A percentile compares a stretch with the other conserved stretches of the same genome.
Conservation (phyloP, 30 jellyfish, hydroid and myxozoan genomes). For the Cassiopea andromeda region DNA sequence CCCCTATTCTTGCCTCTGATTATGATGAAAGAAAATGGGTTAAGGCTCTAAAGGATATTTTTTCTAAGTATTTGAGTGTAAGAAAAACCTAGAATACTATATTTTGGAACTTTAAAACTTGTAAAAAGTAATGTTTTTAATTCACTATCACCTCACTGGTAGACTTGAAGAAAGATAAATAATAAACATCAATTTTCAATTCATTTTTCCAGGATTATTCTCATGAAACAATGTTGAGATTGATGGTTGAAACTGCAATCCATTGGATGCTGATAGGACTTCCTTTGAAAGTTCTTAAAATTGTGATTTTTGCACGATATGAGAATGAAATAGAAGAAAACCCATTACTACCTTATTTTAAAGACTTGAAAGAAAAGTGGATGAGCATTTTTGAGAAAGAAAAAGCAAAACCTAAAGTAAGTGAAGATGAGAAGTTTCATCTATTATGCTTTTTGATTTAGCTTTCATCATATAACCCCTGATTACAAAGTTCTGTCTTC, state of each 20-base stretch:
- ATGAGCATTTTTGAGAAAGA: neutral
- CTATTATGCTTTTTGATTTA: neutral
- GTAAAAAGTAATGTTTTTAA: too few relatives aligned
- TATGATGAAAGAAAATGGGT: too few relatives aligned
- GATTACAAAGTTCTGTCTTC: too few relatives aligned
- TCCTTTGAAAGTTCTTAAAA: conserved; percentile 77
- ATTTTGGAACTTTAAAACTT: too few relatives aligned
- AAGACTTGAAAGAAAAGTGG: conserved; percentile 44
- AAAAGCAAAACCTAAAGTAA: conserved; percentile 26
- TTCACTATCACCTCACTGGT: too few relatives aligned
- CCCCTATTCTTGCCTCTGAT: too few relatives aligned
- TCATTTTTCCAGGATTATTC: conserved; percentile 57
- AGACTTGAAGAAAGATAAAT: too few relatives aligned
- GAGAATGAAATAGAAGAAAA: conserved; percentile 8
- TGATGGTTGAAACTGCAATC: conserved; percentile 85
- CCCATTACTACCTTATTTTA: conserved; percentile 44
- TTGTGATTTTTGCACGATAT: conserved; percentile 70
- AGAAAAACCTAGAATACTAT: too few relatives aligned
- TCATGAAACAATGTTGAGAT: conserved; percentile 73
- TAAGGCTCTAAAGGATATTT: too few relatives aligned
- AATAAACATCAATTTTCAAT: too few relatives aligned
- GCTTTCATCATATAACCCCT: too few relatives aligned
- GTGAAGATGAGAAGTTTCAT: neutral
- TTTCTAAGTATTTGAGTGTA: too few relatives aligned
- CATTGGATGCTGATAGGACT: conserved; percentile 95